Evolutionary conservation across 2,888 invertebrate species (phyloP).

Genomic region (Cheilosia scutellata): DNA sequence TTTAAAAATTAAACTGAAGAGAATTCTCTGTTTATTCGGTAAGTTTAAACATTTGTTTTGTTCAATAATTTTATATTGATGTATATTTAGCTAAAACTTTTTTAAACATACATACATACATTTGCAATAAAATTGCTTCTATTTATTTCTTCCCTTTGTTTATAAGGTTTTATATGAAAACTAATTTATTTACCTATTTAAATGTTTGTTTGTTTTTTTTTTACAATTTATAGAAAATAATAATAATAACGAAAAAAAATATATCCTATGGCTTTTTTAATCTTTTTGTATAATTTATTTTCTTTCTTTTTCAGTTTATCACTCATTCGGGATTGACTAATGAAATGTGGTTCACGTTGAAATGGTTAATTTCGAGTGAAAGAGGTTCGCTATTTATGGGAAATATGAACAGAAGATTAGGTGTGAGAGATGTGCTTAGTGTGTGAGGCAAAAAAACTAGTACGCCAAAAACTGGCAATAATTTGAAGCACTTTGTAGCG

Average conservation of each 20-base stretch:
- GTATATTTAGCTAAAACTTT: slow-evolving; percentile 73
- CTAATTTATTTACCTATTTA: slow-evolving; percentile 68
- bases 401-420: slow-evolving; percentile 9
- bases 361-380: slow-evolving; percentile 24
- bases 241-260: slow-evolving; percentile 30
- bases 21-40: neutral
- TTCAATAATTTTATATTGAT: slow-evolving; percentile 42
- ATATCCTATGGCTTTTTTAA: slow-evolving; percentile 60
- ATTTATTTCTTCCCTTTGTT: slow-evolving; percentile 17
- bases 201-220: slow-evolving; percentile 33
- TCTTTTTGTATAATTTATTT: slow-evolving; percentile 16
- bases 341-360: slow-evolving; percentile 33
- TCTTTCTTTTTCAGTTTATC: slow-evolving; percentile 37
- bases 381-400: slow-evolving; percentile 12
- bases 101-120: slow-evolving; percentile 55
- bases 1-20: slow-evolving; percentile 38
- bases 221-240: slow-evolving; percentile 37
- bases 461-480: too few relatives aligned
- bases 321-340: slow-evolving; percentile 68
- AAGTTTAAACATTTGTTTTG: slow-evolving; percentile 39
- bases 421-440: neutral
- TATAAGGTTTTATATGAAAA: slow-evolving; percentile 40
- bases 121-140: slow-evolving; percentile 56
- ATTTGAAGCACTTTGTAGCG: too few relatives aligned
- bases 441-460: too few relatives aligned